Conservation (phyloP, 1,140 invertebrate genomes). For the Drosophila santomea region DNA sequence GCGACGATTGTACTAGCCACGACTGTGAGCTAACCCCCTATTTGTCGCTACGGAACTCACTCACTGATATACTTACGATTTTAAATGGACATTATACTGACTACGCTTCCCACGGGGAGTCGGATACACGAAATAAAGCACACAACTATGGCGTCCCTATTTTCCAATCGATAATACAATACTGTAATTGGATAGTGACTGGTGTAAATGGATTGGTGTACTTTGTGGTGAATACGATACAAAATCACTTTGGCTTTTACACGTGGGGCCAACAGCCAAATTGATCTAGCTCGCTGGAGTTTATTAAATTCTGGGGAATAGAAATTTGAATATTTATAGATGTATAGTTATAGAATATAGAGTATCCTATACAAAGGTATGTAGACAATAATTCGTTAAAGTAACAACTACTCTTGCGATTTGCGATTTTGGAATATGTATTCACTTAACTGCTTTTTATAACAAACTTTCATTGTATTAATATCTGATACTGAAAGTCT, state of each 20-base stretch:
- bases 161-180: conserved; percentile 51
- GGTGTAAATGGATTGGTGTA: neutral
- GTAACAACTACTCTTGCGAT: too few species aligned
- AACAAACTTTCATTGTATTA: neutral
- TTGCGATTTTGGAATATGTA: too few species aligned
- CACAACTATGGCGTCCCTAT: conserved; percentile 79
- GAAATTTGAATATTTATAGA: too few species aligned
- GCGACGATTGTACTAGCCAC: conserved; percentile 70
- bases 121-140: conserved; percentile 57
- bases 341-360: too few species aligned
- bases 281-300: too few species aligned
- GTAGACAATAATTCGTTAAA: too few species aligned
- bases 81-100: conserved; percentile 65
- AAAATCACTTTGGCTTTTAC: neutral
- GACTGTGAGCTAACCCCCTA: neutral
- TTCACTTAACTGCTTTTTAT: neutral
- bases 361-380: too few species aligned
- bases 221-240: neutral
- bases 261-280: too few species aligned
- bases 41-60: conserved; percentile 45
- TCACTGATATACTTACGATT: conserved; percentile 65
- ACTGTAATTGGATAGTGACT: neutral
- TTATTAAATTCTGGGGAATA: too few species aligned
- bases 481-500: neutral
- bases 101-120: conserved; percentile 47